Evolutionary conservation across 2,888 invertebrate genomes (phyloP).

Genomic region (Cryptophagus acutangulus): DNA sequence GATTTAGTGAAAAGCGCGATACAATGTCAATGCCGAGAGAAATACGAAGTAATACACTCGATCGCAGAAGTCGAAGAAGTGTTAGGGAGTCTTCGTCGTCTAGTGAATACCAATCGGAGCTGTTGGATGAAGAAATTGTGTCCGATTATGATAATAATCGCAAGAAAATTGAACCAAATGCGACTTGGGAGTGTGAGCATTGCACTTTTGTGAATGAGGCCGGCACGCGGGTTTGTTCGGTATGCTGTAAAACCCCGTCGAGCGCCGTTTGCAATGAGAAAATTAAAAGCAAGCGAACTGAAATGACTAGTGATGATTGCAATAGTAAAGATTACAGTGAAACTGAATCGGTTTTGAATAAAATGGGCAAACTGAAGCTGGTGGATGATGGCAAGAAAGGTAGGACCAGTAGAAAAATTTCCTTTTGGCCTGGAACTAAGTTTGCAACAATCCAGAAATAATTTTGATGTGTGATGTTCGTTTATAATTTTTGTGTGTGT

Average conservation of each 20-base stretch:
- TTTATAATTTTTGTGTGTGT: slow-evolving; percentile 29
- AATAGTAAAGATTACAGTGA: slow-evolving; percentile 46
- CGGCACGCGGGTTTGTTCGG: slow-evolving; percentile 71
- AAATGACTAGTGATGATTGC: slow-evolving; percentile 41
- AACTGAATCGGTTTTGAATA: slow-evolving; percentile 44
- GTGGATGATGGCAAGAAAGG: slow-evolving; percentile 49
- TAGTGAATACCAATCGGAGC: slow-evolving; percentile 38
- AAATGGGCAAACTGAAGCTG: slow-evolving; percentile 39
- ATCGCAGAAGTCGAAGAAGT: slow-evolving; percentile 34
- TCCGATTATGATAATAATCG: slow-evolving; percentile 33
- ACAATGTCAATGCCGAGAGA: slow-evolving; percentile 40
- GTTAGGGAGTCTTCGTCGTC: slow-evolving; percentile 36
- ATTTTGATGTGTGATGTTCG: slow-evolving; percentile 26
- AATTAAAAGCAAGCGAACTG: slow-evolving; percentile 11
- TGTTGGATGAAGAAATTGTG: slow-evolving; percentile 34
- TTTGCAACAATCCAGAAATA: slow-evolving; percentile 39
- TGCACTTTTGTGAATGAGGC: slow-evolving; percentile 84
- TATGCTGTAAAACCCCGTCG: slow-evolving; percentile 80
- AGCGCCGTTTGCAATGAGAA: slow-evolving; percentile 27
- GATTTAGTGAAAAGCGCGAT: slow-evolving; percentile 36
- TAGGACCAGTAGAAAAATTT: slow-evolving; percentile 68
- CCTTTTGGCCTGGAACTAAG: slow-evolving; percentile 70
- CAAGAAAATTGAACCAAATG: slow-evolving; percentile 37
- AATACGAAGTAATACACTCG: slow-evolving; percentile 30
- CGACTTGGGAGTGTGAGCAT: slow-evolving; percentile 79